Percentiles rank a stretch among this genome's conserved stretches.
Conservation (phyloP, 2,888 invertebrate genomes). For the Drosophila imparisetae region DNA sequence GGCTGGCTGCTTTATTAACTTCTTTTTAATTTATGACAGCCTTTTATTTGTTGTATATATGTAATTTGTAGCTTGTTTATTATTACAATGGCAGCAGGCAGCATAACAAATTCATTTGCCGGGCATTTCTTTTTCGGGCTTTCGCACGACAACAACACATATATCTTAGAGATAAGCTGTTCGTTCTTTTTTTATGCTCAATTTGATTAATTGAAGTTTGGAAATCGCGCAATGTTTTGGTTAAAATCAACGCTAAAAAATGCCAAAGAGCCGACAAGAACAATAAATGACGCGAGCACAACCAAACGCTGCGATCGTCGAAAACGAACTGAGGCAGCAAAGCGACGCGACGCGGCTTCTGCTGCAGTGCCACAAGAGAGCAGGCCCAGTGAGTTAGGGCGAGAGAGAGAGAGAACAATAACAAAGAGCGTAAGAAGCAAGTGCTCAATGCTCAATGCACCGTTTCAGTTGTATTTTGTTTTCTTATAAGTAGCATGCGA, state of each 20-base stretch:
- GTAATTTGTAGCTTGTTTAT: slow-evolving; percentile 28
- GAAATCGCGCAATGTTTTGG: slow-evolving; percentile 55
- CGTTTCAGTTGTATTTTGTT: neutral
- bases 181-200: slow-evolving; percentile 32
- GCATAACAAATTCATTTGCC: slow-evolving; percentile 36
- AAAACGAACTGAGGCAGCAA: slow-evolving; percentile 71
- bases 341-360: slow-evolving; percentile 10
- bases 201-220: slow-evolving; percentile 74
- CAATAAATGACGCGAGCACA: slow-evolving; percentile 47
- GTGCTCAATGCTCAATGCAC: slow-evolving; percentile 22
- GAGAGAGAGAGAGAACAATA: slow-evolving; percentile 14
- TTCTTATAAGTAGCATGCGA: slow-evolving; percentile 57
- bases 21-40: slow-evolving; percentile 63
- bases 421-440: slow-evolving; percentile 23
- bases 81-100: slow-evolving; percentile 33
- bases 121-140: slow-evolving; percentile 4
- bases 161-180: slow-evolving; percentile 22
- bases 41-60: slow-evolving; percentile 42
- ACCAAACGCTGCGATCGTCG: slow-evolving; percentile 78
- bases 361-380: slow-evolving; percentile 8
- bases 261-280: slow-evolving; percentile 12
- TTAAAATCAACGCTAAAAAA: neutral
- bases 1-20: slow-evolving; percentile 63
- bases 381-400: slow-evolving; percentile 7
- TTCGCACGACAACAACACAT: slow-evolving; percentile 4